Percentiles rank a stretch among this genome's conserved stretches.
phyloP scores from a whole-genome alignment of 2,888 invertebrate species.

The Sclerodermus sp. region DNA sequence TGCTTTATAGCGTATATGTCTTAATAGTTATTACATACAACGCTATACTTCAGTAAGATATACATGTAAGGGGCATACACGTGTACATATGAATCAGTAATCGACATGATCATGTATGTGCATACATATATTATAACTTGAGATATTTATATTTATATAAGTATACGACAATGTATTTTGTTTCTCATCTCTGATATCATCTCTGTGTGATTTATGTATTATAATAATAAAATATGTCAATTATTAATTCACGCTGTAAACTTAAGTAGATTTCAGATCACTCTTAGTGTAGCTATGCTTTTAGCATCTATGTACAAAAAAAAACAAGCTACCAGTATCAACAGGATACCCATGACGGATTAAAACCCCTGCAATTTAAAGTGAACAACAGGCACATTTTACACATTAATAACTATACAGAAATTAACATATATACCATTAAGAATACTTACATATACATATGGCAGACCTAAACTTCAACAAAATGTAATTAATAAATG shows the following conservation, averaged over 20 bases:
- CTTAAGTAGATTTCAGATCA: conserved; percentile 55
- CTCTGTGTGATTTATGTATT: conserved; percentile 14
- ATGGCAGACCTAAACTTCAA: conserved; percentile 49
- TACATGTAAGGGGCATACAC: not conserved
- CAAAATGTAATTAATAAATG: conserved; percentile 28
- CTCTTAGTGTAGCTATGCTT: conserved; percentile 34
- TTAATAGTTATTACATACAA: conserved; percentile 7
- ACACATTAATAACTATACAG: conserved; percentile 34
- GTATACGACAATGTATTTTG: conserved; percentile 12
- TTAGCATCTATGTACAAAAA: conserved; percentile 38
- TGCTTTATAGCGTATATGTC: not conserved
- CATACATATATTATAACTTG: not conserved
- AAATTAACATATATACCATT: conserved; percentile 18
- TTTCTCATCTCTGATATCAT: conserved; percentile 11
- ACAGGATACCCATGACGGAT: conserved; percentile 12
- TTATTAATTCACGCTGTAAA: conserved; percentile 30
- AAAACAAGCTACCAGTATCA: conserved; percentile 30
- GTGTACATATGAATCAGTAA: not conserved
- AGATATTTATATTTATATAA: conserved; percentile 2
- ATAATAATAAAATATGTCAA: conserved; percentile 25
- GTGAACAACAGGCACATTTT: conserved; percentile 29
- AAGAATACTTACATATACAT: conserved; percentile 39
- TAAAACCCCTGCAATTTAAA: conserved; percentile 13
- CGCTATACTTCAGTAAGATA: not conserved
- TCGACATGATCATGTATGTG: not conserved